Conservation (phyloP, 2,113 vertebrate genomes). For the Parotia lawesii region DNA sequence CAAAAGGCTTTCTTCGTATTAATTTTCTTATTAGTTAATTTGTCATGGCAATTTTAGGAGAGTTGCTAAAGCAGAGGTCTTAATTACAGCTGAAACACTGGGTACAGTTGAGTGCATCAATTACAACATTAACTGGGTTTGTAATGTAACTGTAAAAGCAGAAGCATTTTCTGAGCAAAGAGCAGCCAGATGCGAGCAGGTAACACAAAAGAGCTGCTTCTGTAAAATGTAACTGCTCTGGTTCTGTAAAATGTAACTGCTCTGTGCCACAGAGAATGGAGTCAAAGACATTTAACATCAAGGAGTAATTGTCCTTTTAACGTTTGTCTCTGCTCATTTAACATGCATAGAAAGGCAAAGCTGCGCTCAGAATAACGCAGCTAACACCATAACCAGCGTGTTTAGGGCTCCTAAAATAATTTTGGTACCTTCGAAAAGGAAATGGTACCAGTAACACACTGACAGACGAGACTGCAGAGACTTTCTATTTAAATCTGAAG, state of each 20-base stretch:
- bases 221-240: background rate
- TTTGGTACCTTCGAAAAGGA: background rate
- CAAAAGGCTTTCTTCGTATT: constrained; percentile 30
- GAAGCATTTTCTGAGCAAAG: background rate
- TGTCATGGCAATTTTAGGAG: constrained; percentile 32
- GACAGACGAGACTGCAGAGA: background rate
- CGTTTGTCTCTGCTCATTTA: background rate
- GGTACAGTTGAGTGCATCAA: constrained; percentile 23
- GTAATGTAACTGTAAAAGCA: constrained; percentile 8
- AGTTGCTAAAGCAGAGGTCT: constrained; percentile 37
- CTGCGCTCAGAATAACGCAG: background rate
- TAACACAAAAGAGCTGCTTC: background rate
- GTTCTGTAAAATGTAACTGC: background rate
- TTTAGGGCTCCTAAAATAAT: background rate
- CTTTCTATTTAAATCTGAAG: background rate
- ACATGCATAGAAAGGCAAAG: background rate
- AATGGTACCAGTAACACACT: background rate
- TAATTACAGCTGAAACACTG: constrained; percentile 34
- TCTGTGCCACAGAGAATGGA: background rate
- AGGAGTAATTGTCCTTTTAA: constrained; percentile 3
- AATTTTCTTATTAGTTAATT: constrained; percentile 60
- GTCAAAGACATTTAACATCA: background rate
- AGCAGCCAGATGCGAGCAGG: background rate
- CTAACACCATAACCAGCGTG: background rate
- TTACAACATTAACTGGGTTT: constrained; percentile 25